Conservation (phyloP, 2,888 invertebrate genomes). For the Sphaerophoria taeniata region DNA sequence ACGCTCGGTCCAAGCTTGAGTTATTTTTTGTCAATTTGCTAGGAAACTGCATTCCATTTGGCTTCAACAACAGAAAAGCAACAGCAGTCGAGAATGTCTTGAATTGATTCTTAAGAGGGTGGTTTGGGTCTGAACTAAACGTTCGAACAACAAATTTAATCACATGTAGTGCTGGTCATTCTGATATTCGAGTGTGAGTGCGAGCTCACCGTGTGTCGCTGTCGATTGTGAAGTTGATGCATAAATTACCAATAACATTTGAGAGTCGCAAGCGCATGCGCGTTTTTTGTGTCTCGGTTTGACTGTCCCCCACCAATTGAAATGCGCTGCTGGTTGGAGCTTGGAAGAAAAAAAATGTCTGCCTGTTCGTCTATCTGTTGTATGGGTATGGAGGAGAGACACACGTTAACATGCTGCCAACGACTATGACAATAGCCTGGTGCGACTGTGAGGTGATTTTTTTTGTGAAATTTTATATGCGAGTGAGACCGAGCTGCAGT, state of each 20-base stretch:
- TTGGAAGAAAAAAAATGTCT: conserved; percentile 55
- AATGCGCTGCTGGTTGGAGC: conserved; percentile 23
- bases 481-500: conserved; percentile 7
- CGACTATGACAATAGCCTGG: conserved; percentile 11
- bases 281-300: conserved; percentile 8
- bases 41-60: conserved; percentile 50
- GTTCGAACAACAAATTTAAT: conserved; percentile 48
- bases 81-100: conserved; percentile 33
- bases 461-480: conserved; percentile 45
- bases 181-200: conserved; percentile 7
- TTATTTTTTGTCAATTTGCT: conserved; percentile 23
- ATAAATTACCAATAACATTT: conserved; percentile 72
- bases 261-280: conserved; percentile 68
- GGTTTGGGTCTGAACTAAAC: conserved; percentile 34
- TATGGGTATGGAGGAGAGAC: conserved; percentile 34
- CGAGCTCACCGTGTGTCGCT: neutral
- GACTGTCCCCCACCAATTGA: conserved; percentile 35
- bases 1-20: neutral
- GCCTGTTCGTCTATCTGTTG: conserved; percentile 58
- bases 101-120: conserved; percentile 29
- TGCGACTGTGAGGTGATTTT: conserved; percentile 33
- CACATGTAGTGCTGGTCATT: conserved; percentile 58
- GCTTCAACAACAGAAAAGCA: neutral
- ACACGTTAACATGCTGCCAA: conserved; percentile 50
- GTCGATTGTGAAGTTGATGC: conserved; percentile 61